Evolutionary conservation across 2,797 vertebrate genomes (phyloP).

Genomic region (Adelosebastes latens): DNA sequence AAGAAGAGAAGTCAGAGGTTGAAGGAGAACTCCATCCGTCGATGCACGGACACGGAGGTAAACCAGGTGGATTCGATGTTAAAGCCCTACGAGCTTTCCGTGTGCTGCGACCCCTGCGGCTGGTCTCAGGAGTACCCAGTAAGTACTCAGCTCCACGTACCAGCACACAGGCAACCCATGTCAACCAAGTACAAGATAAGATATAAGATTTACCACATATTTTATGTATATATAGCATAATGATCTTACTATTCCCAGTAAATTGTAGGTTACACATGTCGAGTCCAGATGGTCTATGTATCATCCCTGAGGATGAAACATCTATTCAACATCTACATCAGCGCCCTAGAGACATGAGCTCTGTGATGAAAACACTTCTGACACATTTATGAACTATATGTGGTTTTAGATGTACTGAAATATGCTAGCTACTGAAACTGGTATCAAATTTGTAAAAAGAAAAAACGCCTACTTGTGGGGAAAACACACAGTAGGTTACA

Average conservation of each 20-base stretch:
- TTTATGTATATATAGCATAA: not conserved
- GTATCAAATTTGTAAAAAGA: not conserved
- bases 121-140: slow-evolving; percentile 99
- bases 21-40: slow-evolving; percentile 70
- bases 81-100: slow-evolving; percentile 99
- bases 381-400: slow-evolving; percentile 7
- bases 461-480: not conserved
- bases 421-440: not conserved
- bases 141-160: slow-evolving; percentile 71
- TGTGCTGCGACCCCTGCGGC: slow-evolving; percentile 96
- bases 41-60: slow-evolving; percentile 89
- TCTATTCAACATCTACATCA: slow-evolving; percentile 50
- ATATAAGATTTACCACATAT: not conserved
- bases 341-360: slow-evolving; percentile 40
- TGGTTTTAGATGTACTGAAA: not conserved
- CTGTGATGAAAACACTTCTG: slow-evolving; percentile 22
- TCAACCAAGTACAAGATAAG: not conserved
- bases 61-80: slow-evolving; percentile 97
- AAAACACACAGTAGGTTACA: not conserved
- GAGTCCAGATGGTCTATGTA: slow-evolving; percentile 63
- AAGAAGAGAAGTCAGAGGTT: slow-evolving; percentile 89
- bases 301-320: slow-evolving; percentile 59
- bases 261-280: slow-evolving; percentile 5
- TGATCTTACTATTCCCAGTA: not conserved
- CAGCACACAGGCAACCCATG: not conserved